Conservation (phyloP, 2,797 vertebrate species). For the Knipowitschia caucasica region DNA sequence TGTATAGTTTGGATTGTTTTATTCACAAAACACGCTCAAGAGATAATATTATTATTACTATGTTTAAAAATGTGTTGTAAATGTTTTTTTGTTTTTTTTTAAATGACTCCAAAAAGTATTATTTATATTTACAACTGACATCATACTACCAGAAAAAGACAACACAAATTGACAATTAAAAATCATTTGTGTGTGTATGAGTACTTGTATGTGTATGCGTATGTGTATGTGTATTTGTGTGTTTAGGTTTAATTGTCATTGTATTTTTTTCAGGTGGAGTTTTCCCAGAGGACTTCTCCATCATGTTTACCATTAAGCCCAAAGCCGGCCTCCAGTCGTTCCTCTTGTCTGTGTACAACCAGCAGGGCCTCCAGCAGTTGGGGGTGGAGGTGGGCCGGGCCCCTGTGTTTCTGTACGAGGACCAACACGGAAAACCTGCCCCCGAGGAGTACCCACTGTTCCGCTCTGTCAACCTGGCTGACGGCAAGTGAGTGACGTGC, state of each 20-base stretch:
- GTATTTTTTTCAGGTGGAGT: constrained; percentile 73
- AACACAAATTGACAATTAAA: too few relatives aligned
- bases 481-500: constrained; percentile 88
- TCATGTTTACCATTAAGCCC: constrained; percentile 94
- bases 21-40: too few relatives aligned
- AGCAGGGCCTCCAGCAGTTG: constrained; percentile 92
- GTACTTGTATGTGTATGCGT: too few relatives aligned
- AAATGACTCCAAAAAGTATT: too few relatives aligned
- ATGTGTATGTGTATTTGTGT: too few relatives aligned
- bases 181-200: too few relatives aligned
- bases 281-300: constrained; percentile 96
- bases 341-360: constrained; percentile 91
- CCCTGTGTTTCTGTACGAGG: constrained; percentile 92
- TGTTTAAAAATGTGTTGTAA: too few relatives aligned
- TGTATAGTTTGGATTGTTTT: too few relatives aligned
- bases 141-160: too few relatives aligned
- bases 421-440: constrained; percentile 91
- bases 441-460: constrained; percentile 95
- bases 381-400: constrained; percentile 93
- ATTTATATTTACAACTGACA: too few relatives aligned
- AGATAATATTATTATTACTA: too few relatives aligned
- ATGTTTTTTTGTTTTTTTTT: too few relatives aligned
- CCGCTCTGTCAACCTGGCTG: constrained; percentile 89
- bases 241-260: constrained; percentile 11
- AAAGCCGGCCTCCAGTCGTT: constrained; percentile 91